Evolutionary conservation across 2,113 vertebrate genomes (phyloP).

Genomic region (Eonycteris spelaea): DNA sequence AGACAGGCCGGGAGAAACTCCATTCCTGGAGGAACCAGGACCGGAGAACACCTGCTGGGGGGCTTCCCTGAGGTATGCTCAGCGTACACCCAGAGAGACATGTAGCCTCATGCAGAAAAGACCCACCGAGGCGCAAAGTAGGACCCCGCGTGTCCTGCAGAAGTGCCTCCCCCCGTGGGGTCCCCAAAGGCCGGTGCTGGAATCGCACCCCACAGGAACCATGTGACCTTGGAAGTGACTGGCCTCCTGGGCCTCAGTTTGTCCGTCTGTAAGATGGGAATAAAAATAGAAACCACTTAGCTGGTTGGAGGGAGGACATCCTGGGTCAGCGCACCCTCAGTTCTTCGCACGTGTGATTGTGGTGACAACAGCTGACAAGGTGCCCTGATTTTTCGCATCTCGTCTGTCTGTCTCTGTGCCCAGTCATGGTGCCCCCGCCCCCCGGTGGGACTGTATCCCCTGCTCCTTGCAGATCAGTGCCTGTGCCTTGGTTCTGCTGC

Average conservation of each 20-base stretch:
- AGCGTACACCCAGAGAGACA: rapidly evolving
- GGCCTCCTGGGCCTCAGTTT: not conserved
- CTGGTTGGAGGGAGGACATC: not conserved
- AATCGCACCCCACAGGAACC: not conserved
- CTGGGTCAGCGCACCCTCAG: not conserved
- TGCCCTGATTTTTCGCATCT: not conserved
- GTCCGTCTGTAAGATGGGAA: constrained; percentile 19
- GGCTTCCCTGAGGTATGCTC: not conserved
- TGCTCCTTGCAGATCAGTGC: not conserved
- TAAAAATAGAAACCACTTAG: not conserved
- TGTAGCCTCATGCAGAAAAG: not conserved
- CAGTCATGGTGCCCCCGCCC: too few relatives aligned
- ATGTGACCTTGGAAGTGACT: not conserved
- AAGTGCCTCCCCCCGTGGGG: rapidly evolving
- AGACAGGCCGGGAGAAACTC: constrained; percentile 7
- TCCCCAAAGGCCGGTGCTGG: not conserved
- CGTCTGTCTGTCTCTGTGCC: not conserved
- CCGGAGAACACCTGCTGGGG: not conserved
- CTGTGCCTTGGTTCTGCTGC: not conserved
- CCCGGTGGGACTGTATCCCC: not conserved
- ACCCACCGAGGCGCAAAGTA: not conserved
- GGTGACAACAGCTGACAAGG: not conserved
- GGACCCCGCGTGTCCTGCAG: too few relatives aligned
- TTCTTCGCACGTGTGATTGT: not conserved
- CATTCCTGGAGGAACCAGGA: not conserved